phyloP scores from a whole-genome alignment of 2,797 vertebrate genomes.

The Squalus acanthias region DNA sequence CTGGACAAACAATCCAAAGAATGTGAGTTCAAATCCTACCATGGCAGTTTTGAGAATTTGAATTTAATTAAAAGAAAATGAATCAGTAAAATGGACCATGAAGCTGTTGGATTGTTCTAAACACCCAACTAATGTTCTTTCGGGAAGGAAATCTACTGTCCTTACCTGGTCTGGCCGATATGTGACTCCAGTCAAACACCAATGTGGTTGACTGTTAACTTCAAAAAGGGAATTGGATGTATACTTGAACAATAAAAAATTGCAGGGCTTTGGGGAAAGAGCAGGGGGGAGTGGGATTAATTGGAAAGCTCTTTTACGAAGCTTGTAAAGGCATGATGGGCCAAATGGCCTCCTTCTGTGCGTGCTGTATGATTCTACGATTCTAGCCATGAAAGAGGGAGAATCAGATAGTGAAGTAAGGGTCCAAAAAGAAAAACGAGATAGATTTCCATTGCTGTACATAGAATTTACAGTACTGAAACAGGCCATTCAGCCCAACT shows the following conservation, averaged over 20 bases:
- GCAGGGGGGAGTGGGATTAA: not conserved
- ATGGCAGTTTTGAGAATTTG: not conserved
- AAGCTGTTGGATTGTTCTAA: not conserved
- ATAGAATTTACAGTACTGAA: conserved; percentile 27
- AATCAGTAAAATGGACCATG: not conserved
- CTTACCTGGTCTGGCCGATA: not conserved
- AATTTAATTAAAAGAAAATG: not conserved
- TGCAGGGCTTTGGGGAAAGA: not conserved
- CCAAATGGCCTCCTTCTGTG: not conserved
- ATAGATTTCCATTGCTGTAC: not conserved
- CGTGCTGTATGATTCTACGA: not conserved
- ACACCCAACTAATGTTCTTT: not conserved
- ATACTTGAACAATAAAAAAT: not conserved
- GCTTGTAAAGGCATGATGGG: not conserved
- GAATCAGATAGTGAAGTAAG: not conserved
- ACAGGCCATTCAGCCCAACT: not conserved
- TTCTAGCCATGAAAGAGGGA: not conserved
- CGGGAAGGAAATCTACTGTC: not conserved
- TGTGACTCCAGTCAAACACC: too few relatives aligned
- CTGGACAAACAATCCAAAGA: not conserved
- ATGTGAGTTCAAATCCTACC: not conserved
- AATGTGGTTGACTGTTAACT: not conserved
- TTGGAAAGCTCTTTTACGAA: not conserved
- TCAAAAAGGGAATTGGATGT: not conserved
- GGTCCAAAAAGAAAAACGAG: not conserved